A percentile compares a stretch with the other conserved stretches of the same genome.
phyloP scores from a whole-genome alignment of 2,797 vertebrate species.

The Fringilla coelebs region DNA sequence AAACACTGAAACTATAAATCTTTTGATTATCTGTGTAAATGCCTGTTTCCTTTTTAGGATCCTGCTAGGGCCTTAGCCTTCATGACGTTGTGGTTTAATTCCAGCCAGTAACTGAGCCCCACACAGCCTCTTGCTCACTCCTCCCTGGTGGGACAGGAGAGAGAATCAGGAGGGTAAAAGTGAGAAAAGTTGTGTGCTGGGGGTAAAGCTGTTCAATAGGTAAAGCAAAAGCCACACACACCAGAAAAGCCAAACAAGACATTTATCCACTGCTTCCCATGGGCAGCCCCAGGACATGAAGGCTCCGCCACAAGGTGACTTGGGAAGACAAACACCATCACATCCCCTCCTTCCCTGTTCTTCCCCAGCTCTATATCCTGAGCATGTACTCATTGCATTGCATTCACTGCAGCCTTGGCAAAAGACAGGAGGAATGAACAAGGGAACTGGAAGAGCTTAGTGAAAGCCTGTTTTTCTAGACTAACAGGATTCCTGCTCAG shows the following conservation, averaged over 20 bases:
- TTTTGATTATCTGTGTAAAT: constrained; percentile 29
- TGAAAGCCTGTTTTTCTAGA: neutral
- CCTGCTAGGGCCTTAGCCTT: neutral
- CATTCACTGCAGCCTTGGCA: neutral
- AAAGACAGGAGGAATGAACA: neutral
- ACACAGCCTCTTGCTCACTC: neutral
- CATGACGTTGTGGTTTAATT: neutral
- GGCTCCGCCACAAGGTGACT: neutral
- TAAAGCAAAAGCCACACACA: neutral
- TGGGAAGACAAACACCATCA: neutral
- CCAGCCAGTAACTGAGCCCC: neutral
- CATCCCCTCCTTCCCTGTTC: neutral
- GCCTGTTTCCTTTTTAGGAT: neutral
- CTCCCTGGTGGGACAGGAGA: neutral
- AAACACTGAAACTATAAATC: neutral
- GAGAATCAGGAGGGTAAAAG: neutral
- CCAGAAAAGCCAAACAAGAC: neutral
- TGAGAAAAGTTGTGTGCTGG: neutral
- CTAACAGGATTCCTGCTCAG: neutral
- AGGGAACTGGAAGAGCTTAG: neutral
- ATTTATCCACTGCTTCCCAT: neutral
- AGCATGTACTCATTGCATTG: neutral
- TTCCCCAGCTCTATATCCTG: neutral
- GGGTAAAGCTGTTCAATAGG: neutral
- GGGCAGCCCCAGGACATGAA: neutral